Percentiles rank a stretch among this genome's conserved stretches.
Conservation (phyloP, 2,888 invertebrate genomes). For the Antheraea assamensis region DNA sequence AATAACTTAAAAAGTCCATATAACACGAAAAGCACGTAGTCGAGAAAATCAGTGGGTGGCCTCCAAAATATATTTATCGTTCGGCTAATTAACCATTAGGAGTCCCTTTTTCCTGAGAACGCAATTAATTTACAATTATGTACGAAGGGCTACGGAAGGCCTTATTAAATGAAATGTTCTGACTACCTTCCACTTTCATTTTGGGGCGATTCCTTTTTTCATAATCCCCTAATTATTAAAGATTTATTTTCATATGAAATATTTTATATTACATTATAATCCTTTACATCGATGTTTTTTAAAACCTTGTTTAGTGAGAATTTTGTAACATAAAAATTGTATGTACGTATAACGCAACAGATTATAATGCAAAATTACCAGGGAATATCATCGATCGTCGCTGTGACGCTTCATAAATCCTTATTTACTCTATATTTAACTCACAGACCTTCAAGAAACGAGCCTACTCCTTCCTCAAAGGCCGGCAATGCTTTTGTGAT, state of each 20-base stretch:
- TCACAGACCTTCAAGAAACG: too few species aligned
- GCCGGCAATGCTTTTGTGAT: too few species aligned
- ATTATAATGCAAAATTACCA: too few species aligned
- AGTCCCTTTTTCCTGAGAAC: slow-evolving; percentile 62
- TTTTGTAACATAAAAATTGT: too few species aligned
- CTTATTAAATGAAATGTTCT: slow-evolving; percentile 76
- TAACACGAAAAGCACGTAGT: slow-evolving; percentile 37
- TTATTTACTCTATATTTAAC: too few species aligned
- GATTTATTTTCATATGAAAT: slow-evolving; percentile 34
- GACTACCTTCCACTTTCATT: slow-evolving; percentile 60
- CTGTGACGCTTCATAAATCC: too few species aligned
- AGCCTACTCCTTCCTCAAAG: too few species aligned
- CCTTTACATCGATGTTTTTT: neutral
- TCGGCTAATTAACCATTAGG: slow-evolving; percentile 66
- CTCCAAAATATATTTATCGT: slow-evolving; percentile 68
- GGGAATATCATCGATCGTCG: too few species aligned
- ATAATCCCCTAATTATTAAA: slow-evolving; percentile 55
- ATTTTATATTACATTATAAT: slow-evolving; percentile 7
- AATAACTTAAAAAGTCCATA: slow-evolving; percentile 26
- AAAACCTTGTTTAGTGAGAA: neutral
- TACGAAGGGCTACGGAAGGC: slow-evolving; percentile 68
- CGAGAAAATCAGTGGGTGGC: slow-evolving; percentile 37
- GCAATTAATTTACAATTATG: slow-evolving; percentile 78
- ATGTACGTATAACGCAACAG: too few species aligned
- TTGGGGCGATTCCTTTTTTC: slow-evolving; percentile 57